Base-by-base conservation (phyloP, 1,140 invertebrate species). In the Thereuonema tuberculata region DNA sequence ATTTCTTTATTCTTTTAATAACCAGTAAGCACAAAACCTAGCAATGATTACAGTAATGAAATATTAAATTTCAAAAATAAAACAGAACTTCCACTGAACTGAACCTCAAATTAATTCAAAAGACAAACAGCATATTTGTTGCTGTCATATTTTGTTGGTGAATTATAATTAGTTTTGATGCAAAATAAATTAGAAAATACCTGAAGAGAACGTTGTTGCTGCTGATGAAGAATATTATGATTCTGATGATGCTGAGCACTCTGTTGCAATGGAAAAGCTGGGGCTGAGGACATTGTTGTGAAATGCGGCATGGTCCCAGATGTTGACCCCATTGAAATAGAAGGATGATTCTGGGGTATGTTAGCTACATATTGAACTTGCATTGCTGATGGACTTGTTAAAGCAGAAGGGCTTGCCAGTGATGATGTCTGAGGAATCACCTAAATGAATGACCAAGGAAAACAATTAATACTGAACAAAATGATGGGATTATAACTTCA, bases 301-400 rank as follows among this genome's bases (percentile, higher is more conserved):
- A 24, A 50, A 12, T n/a, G 17, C 3, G 48, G 17, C 9, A 50
- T 24, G 3, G 48, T n/a, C 5, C 21, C 21, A 20, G 48, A 12
- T 21, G 24, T n/a, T 24, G 48, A 50, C 21, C 3, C 5, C 48
- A 24, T 24, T 50, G 31, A 5, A 37, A 37, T 5, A 17, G 31
- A 37, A 17, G 5, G 31, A 37, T 5, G 31, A 5, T 37, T 5
- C 17, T 9, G 21, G 3, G 48, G 48, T 5, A 24, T 21, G 21
- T 50, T 50, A n/a, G 48, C 21, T 21, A 50, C 48, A 24, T 50
- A 50, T 50, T 50, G 48, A 9, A 50, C 48, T 50, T 50, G 48
- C 9, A 50, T 9, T 5, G 48, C 48, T 24, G 48, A 9, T 9
- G 9, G 5, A 21, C 21, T 50, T 5, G 48, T 20, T 20, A 50